These are phyloP conservation scores for Poecilia gillii DNA, from an alignment of 2,797 vertebrate species.

Conservation along the genomic window DNA sequence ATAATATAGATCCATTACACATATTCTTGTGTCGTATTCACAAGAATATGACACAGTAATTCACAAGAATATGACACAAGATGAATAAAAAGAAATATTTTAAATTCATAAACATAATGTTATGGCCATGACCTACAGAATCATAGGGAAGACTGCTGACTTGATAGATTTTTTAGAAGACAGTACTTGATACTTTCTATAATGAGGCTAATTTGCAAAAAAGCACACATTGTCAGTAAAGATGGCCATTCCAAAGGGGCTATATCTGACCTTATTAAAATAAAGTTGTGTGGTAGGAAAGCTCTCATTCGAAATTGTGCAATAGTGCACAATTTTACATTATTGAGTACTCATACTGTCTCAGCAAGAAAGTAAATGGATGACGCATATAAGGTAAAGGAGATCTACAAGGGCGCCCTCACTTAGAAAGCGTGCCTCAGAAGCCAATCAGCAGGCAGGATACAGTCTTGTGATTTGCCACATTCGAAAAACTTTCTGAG, in stretches of 20 bases:
- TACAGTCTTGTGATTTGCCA: not conserved
- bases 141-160: not conserved
- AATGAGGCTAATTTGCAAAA: not conserved
- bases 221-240: not conserved
- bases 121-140: not conserved
- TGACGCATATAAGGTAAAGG: not conserved
- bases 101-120: not conserved
- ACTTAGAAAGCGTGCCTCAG: not conserved
- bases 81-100: not conserved
- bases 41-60: too few relatives aligned
- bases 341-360: not conserved
- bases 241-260: not conserved
- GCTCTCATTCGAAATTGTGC: not conserved
- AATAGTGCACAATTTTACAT: too few relatives aligned
- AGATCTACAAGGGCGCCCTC: not conserved
- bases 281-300: not conserved
- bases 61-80: too few relatives aligned
- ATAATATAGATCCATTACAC: not conserved
- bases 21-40: not conserved
- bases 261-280: not conserved
- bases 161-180: not conserved
- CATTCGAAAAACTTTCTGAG: not conserved
- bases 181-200: not conserved
- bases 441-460: not conserved
- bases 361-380: not conserved